Evolutionary conservation across 2,797 vertebrate species (phyloP).

Genomic region (Silurus lanzhouensis): DNA sequence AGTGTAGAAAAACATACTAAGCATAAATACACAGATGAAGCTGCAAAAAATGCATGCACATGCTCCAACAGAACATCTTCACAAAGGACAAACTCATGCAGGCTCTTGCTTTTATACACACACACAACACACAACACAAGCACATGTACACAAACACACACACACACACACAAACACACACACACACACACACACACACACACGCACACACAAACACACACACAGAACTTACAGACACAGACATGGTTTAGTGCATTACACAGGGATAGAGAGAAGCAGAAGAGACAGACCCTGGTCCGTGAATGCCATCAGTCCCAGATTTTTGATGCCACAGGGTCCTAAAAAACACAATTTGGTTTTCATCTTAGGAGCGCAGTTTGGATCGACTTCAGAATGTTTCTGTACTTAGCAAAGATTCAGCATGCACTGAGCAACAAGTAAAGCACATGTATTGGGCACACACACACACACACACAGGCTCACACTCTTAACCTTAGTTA

Average conservation of each 20-base stretch:
- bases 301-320: constrained; percentile 84
- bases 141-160: not conserved
- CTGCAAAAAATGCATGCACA: constrained; percentile 49
- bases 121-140: constrained; percentile 27
- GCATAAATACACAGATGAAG: constrained; percentile 45
- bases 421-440: constrained; percentile 75
- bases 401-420: constrained; percentile 63
- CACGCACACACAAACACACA: constrained; percentile 29
- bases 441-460: constrained; percentile 42
- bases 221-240: constrained; percentile 53
- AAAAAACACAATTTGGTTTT: constrained; percentile 81
- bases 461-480: constrained; percentile 46
- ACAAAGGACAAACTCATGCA: constrained; percentile 32
- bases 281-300: constrained; percentile 80
- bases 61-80: constrained; percentile 29
- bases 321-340: constrained; percentile 86
- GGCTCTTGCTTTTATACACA: not conserved
- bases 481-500: constrained; percentile 23
- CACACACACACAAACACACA: not conserved
- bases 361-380: constrained; percentile 65
- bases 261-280: constrained; percentile 77
- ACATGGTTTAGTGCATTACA: constrained; percentile 79
- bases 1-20: constrained; percentile 28
- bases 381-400: constrained; percentile 56
- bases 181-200: constrained; percentile 18